Conservation (phyloP, 1,140 invertebrate species). For the Chymomyza costata region DNA sequence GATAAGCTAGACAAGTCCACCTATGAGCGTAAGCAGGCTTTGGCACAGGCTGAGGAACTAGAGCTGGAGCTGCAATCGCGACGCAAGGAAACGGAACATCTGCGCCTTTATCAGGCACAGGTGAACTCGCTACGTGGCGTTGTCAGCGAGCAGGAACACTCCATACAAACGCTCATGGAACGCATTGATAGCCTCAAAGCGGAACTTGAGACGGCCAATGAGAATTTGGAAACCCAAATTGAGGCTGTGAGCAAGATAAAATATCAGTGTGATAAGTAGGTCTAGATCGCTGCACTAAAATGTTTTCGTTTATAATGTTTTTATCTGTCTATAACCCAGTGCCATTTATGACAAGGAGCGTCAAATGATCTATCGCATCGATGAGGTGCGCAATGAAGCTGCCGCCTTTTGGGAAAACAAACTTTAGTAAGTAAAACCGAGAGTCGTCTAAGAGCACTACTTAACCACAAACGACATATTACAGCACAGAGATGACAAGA, state of each 20-base stretch:
- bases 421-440: constrained; percentile 68
- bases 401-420: constrained; percentile 78
- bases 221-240: constrained; percentile 78
- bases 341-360: constrained; percentile 78
- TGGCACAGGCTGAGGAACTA: constrained; percentile 76
- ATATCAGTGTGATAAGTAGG: constrained; percentile 73
- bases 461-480: no score
- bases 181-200: constrained; percentile 77
- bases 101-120: constrained; percentile 79
- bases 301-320: no score
- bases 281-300: background rate
- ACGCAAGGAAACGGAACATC: constrained; percentile 75
- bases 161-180: constrained; percentile 77
- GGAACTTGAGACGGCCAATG: constrained; percentile 77
- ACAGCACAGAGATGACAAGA: constrained; percentile 77
- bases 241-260: constrained; percentile 75
- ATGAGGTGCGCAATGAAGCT: constrained; percentile 78
- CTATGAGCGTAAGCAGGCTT: constrained; percentile 76
- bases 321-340: constrained; percentile 17
- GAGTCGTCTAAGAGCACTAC: constrained; percentile 21
- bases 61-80: constrained; percentile 76
- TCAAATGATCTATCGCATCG: constrained; percentile 76
- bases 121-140: constrained; percentile 78
- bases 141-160: constrained; percentile 78
- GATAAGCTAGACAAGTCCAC: constrained; percentile 78